These are phyloP conservation scores for Trachelus tabidus DNA, from an alignment of 2,888 invertebrate genomes.

Conservation along the genomic window DNA sequence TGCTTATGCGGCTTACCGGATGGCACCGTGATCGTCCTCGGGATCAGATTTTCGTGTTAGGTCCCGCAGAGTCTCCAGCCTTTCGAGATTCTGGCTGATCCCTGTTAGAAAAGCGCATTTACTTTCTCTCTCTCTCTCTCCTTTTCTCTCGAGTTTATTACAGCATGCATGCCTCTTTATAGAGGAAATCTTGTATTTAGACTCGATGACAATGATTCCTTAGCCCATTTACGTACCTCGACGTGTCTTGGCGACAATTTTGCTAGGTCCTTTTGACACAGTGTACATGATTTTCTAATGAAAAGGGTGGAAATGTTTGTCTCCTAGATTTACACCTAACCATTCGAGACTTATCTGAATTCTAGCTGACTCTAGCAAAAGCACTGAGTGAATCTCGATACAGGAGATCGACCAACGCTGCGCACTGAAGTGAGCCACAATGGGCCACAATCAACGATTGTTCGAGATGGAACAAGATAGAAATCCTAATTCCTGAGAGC, in stretches of 20 bases:
- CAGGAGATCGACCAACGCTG: not conserved
- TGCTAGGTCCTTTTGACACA: conserved; percentile 87
- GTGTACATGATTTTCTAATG: conserved; percentile 78
- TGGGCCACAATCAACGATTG: too few species aligned
- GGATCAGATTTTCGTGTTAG: conserved; percentile 76
- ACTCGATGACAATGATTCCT: conserved; percentile 11
- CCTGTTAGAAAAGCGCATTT: conserved; percentile 66
- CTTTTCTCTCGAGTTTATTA: too few species aligned
- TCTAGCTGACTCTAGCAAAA: not conserved
- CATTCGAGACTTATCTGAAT: conserved; percentile 29
- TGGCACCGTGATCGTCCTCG: conserved; percentile 75
- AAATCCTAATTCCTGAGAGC: too few species aligned
- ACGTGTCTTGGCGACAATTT: conserved; percentile 88
- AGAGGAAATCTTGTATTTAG: too few species aligned
- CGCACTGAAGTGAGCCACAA: not conserved
- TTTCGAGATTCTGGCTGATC: conserved; percentile 84
- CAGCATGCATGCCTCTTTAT: too few species aligned
- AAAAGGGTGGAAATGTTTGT: conserved; percentile 6
- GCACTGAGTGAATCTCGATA: not conserved
- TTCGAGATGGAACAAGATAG: too few species aligned
- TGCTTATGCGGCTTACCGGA: conserved; percentile 69
- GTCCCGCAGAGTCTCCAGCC: conserved; percentile 80
- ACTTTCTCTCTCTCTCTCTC: too few species aligned
- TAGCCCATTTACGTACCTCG: conserved; percentile 70
- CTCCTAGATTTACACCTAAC: conserved; percentile 21